phyloP scores from a whole-genome alignment of 1,140 invertebrate species.

The Parasteatoda tepidariorum region DNA sequence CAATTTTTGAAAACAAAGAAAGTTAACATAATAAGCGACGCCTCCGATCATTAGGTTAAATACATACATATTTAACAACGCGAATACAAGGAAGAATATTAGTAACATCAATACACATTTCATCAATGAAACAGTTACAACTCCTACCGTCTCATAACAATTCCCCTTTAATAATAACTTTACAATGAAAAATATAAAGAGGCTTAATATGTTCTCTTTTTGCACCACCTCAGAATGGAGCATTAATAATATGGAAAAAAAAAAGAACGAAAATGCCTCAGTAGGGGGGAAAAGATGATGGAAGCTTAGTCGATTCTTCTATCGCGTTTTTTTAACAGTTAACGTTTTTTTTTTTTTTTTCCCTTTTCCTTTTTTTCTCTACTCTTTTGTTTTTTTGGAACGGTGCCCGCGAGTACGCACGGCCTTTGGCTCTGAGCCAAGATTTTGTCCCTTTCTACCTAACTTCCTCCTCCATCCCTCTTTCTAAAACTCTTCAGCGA shows the following conservation, averaged over 20 bases:
- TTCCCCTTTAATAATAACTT: neutral
- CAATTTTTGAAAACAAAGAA: too few species aligned
- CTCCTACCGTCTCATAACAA: too few species aligned
- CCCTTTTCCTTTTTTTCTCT: neutral
- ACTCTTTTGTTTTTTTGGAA: conserved; percentile 35
- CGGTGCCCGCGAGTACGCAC: conserved; percentile 50
- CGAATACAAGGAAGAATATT: too few species aligned
- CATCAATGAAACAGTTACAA: too few species aligned
- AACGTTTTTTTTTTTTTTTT: neutral
- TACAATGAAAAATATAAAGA: neutral
- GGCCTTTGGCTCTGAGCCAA: conserved; percentile 46
- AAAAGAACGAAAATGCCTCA: neutral
- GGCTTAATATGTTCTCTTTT: neutral
- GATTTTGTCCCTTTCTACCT: conserved; percentile 25
- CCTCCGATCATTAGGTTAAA: too few species aligned
- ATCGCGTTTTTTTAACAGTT: conserved; percentile 29
- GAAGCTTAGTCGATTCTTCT: conserved; percentile 15
- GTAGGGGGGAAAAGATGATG: neutral
- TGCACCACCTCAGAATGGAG: neutral
- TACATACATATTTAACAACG: too few species aligned
- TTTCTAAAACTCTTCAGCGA: too few species aligned
- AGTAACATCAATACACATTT: too few species aligned
- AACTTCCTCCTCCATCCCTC: neutral
- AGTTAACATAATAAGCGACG: too few species aligned
- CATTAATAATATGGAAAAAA: neutral